A percentile compares a stretch with the other conserved stretches of the same genome.
Evolutionary conservation across 2,113 vertebrate genomes (phyloP).

Genomic region (Engystomops pustulosus): DNA sequence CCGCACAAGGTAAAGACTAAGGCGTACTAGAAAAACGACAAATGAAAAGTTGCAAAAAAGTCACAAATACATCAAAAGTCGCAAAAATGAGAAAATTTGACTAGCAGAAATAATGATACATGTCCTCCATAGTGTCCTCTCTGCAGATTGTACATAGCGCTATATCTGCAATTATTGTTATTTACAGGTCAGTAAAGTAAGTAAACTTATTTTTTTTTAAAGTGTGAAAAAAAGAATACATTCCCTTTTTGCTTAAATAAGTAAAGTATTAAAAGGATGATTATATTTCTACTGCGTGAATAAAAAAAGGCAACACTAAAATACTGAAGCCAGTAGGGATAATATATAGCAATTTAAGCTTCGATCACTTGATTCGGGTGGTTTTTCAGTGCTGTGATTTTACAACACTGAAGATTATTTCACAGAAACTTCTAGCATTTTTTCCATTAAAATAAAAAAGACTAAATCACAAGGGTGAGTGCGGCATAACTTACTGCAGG

Average conservation of each 20-base stretch:
- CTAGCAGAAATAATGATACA: no score
- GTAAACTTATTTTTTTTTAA: no score
- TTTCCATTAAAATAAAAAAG: neutral
- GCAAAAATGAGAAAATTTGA: no score
- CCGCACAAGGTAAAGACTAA: no score
- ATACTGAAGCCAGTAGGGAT: neutral
- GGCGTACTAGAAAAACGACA: no score
- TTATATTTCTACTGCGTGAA: neutral
- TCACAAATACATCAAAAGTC: no score
- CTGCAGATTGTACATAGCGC: no score
- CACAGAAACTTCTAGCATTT: neutral
- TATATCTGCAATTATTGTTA: no score
- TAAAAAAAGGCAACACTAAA: neutral
- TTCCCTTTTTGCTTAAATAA: neutral
- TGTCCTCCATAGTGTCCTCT: no score
- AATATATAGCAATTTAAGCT: neutral
- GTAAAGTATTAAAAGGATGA: neutral
- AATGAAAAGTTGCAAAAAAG: no score
- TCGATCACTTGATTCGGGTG: neutral
- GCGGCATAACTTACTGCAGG: neutral
- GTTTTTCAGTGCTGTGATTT: neutral
- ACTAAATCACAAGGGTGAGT: neutral
- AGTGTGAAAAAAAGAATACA: no score
- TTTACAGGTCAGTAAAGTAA: no score
- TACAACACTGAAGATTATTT: slow-evolving; percentile 3